phyloP scores from a whole-genome alignment of 2,113 vertebrate genomes.

The Eurystomus gularis region DNA sequence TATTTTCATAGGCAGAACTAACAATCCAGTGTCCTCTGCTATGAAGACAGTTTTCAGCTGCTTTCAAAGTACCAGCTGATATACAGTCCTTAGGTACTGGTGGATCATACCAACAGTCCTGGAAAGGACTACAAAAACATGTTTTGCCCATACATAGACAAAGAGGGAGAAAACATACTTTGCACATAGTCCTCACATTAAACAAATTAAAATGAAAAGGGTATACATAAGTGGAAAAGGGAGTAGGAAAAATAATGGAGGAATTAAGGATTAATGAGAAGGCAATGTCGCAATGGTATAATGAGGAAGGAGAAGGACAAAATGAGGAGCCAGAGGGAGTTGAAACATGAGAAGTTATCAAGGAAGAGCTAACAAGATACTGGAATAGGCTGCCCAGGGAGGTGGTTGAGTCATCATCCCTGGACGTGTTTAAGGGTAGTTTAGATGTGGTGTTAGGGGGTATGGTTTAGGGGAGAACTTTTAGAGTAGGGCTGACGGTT shows the following conservation, averaged over 20 bases:
- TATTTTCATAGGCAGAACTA: background rate
- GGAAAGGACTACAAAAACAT: background rate
- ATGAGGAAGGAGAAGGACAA: background rate
- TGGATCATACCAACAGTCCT: background rate
- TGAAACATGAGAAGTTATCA: background rate
- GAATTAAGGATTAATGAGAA: background rate
- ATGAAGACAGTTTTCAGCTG: background rate
- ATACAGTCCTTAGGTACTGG: accelerated
- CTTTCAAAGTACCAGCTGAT: background rate
- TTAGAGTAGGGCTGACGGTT: too few relatives aligned
- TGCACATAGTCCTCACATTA: background rate
- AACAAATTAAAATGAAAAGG: background rate
- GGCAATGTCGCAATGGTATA: background rate
- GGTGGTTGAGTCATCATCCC: too few relatives aligned
- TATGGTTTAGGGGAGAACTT: too few relatives aligned
- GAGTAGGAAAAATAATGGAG: background rate
- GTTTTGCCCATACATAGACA: background rate
- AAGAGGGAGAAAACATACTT: background rate
- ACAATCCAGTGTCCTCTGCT: background rate
- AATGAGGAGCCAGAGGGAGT: background rate
- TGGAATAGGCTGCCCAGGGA: too few relatives aligned
- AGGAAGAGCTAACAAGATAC: background rate
- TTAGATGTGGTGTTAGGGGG: too few relatives aligned
- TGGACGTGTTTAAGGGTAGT: too few relatives aligned
- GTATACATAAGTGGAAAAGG: background rate